Conservation (phyloP, 2,113 vertebrate species). For the Labeo rohita region DNA sequence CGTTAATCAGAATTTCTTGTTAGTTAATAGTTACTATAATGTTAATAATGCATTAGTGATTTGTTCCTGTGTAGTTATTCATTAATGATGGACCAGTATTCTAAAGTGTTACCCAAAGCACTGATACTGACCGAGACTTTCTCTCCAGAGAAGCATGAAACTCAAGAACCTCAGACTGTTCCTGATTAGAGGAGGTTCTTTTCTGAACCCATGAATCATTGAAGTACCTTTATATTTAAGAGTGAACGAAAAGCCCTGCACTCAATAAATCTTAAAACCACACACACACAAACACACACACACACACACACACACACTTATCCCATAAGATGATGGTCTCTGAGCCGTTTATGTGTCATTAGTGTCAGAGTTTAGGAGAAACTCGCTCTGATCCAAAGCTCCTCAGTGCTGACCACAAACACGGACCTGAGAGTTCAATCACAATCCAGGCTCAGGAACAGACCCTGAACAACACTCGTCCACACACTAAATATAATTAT, state of each 20-base stretch:
- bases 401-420: constrained; percentile 27
- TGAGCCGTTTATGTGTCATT: constrained; percentile 29
- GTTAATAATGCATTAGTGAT: too few species aligned
- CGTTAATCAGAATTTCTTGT: too few species aligned
- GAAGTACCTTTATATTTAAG: constrained; percentile 7
- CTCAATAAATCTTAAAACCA: not conserved
- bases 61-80: too few species aligned
- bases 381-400: constrained; percentile 31
- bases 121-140: not conserved
- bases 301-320: not conserved
- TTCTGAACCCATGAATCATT: not conserved
- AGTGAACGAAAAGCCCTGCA: not conserved
- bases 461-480: not conserved
- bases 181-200: not conserved
- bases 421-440: constrained; percentile 11
- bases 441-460: not conserved
- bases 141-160: not conserved
- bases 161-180: not conserved
- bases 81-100: too few species aligned
- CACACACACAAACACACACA: not conserved
- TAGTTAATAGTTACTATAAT: too few species aligned
- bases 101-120: not conserved
- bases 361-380: constrained; percentile 39
- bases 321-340: constrained; percentile 21
- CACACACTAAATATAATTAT: not conserved